phyloP scores from a whole-genome alignment of 53 echinoderm and acorn worm species.

The Zoroaster sp. region DNA sequence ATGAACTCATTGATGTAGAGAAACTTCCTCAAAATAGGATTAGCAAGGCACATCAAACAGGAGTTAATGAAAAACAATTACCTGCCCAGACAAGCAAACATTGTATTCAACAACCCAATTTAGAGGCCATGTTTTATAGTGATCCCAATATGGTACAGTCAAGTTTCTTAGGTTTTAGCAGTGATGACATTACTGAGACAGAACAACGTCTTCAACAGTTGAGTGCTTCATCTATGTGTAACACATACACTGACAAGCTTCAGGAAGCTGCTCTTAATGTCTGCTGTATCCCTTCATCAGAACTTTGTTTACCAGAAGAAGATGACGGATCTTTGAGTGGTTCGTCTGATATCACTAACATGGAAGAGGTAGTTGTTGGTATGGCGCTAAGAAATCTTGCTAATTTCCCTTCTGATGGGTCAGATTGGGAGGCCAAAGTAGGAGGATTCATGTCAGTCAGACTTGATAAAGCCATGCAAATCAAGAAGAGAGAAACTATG shows the following conservation, averaged over 20 bases:
- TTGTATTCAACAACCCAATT: background rate
- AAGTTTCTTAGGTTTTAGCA: slow-evolving; percentile 79
- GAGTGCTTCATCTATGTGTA: slow-evolving; percentile 18
- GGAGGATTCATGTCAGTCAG: slow-evolving; percentile 79
- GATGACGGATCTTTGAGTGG: slow-evolving; percentile 40
- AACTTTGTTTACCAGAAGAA: slow-evolving; percentile 48
- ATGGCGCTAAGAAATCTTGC: slow-evolving; percentile 79
- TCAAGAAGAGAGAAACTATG: slow-evolving; percentile 48
- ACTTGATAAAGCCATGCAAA: slow-evolving; percentile 73
- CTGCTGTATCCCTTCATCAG: slow-evolving; percentile 81
- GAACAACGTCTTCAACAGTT: slow-evolving; percentile 44
- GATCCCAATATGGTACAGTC: slow-evolving; percentile 60
- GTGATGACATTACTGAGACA: slow-evolving; percentile 79
- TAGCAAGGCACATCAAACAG: background rate
- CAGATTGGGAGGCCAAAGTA: slow-evolving; percentile 91
- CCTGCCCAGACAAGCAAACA: background rate
- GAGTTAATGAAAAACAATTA: background rate
- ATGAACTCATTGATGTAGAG: background rate
- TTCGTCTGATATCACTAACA: slow-evolving; percentile 51
- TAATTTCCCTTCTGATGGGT: slow-evolving; percentile 93
- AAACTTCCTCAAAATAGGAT: background rate
- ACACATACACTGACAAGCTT: slow-evolving; percentile 40
- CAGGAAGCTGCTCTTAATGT: slow-evolving; percentile 84
- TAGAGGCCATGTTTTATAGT: slow-evolving; percentile 67
- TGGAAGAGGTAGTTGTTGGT: slow-evolving; percentile 67